Evolutionary conservation across 2,113 vertebrate species (phyloP).

Genomic region (Ceratotherium simum): DNA sequence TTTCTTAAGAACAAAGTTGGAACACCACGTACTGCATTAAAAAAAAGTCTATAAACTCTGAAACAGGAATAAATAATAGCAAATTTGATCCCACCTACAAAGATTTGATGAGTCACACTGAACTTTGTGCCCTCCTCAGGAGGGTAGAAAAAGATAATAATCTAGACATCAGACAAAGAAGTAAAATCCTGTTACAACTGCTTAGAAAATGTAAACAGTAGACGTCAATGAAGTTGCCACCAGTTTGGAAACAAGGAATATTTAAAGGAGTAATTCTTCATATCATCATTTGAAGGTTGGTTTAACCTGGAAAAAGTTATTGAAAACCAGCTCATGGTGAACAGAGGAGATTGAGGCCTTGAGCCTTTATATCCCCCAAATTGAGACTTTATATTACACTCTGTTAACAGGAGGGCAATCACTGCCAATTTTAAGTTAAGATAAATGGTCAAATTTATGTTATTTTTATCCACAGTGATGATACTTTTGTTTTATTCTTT

Average conservation of each 20-base stretch:
- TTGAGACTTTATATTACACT: not conserved
- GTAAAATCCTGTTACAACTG: not conserved
- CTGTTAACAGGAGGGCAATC: not conserved
- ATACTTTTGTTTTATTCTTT: not conserved
- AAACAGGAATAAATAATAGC: not conserved
- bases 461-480: not conserved
- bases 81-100: not conserved
- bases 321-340: not conserved
- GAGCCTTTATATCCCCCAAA: not conserved
- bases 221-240: not conserved
- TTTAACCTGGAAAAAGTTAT: not conserved
- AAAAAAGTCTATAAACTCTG: not conserved
- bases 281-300: not conserved
- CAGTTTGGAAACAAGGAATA: not conserved
- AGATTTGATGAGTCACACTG: not conserved
- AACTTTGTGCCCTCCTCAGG: not conserved
- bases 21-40: not conserved
- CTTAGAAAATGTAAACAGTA: not conserved
- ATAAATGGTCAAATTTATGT: constrained; percentile 7
- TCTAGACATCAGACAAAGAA: not conserved
- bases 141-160: not conserved
- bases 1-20: not conserved
- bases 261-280: not conserved
- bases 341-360: not conserved
- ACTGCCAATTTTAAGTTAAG: constrained; percentile 27